Conservation (phyloP, 2,113 vertebrate genomes). For the Perca schrenkii region DNA sequence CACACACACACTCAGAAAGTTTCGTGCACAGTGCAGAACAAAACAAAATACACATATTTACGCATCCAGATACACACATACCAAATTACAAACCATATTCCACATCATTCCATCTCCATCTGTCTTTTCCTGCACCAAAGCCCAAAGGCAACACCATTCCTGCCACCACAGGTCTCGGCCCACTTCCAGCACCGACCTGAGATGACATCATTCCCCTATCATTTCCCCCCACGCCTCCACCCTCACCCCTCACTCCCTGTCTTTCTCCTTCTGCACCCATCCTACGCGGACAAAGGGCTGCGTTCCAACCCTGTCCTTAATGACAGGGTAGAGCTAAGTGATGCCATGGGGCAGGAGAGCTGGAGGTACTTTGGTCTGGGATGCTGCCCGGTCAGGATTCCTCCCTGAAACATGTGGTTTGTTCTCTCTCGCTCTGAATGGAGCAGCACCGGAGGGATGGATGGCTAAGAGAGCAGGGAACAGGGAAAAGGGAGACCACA, state of each 20-base stretch:
- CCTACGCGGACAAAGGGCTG: conserved; percentile 73
- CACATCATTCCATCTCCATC: conserved; percentile 45
- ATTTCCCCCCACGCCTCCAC: neutral
- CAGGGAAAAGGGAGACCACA: conserved; percentile 64
- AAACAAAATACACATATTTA: conserved; percentile 36
- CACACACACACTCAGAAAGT: conserved; percentile 25
- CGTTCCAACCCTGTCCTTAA: conserved; percentile 78
- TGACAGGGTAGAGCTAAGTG: conserved; percentile 82
- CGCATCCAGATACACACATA: conserved; percentile 53
- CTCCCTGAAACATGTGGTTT: conserved; percentile 82
- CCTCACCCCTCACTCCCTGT: neutral
- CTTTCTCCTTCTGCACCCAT: conserved; percentile 42
- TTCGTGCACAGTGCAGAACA: conserved; percentile 20
- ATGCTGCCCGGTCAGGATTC: conserved; percentile 73
- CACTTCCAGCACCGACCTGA: conserved; percentile 74
- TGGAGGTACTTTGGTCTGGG: conserved; percentile 81
- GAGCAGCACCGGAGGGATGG: conserved; percentile 60
- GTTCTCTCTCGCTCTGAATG: conserved; percentile 67
- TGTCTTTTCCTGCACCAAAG: conserved; percentile 41
- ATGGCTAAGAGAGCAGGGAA: conserved; percentile 61
- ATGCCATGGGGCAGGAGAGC: conserved; percentile 80
- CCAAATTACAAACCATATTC: conserved; percentile 43
- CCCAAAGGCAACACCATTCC: conserved; percentile 70
- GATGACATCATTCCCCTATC: conserved; percentile 79
- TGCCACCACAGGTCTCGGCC: conserved; percentile 60